A percentile compares a stretch with the other conserved stretches of the same genome.
Conservation (phyloP, 2,797 vertebrate genomes). For the Anabacerthia variegaticeps region DNA sequence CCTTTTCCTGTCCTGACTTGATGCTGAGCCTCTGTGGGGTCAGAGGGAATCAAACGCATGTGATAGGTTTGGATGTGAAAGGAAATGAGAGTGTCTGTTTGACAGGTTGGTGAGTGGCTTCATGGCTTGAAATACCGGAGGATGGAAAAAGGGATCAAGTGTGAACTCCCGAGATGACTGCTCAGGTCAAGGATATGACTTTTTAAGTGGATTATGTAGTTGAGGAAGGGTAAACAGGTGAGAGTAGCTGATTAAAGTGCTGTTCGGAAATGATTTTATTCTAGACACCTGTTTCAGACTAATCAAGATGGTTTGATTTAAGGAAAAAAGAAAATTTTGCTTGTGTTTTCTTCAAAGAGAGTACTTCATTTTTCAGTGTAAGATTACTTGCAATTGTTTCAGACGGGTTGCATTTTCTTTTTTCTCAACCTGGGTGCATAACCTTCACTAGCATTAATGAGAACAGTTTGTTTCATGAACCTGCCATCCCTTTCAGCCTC, state of each 20-base stretch:
- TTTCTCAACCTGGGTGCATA: background rate
- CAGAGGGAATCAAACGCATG: background rate
- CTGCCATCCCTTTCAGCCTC: background rate
- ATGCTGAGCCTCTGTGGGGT: background rate
- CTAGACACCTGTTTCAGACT: background rate
- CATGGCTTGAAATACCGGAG: slow-evolving; percentile 1
- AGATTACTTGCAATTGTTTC: slow-evolving; percentile 17
- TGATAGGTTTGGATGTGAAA: background rate
- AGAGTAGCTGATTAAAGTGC: slow-evolving; percentile 28
- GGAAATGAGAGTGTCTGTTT: slow-evolving; percentile 1
- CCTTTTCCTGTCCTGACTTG: background rate
- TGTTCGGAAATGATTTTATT: slow-evolving; percentile 32
- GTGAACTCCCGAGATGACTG: background rate
- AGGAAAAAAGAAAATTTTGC: background rate
- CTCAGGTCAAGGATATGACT: background rate
- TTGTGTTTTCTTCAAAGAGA: background rate
- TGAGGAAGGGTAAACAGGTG: slow-evolving; percentile 15
- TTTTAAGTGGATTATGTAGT: slow-evolving; percentile 35
- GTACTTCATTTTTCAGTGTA: background rate
- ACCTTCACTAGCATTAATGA: background rate
- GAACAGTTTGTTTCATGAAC: background rate
- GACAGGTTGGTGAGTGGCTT: slow-evolving; percentile 9
- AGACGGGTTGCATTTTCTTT: background rate
- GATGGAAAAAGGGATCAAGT: slow-evolving; percentile 15
- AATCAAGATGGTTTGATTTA: background rate